phyloP scores from a whole-genome alignment of 2,888 invertebrate species.

The Bellardia pandia region DNA sequence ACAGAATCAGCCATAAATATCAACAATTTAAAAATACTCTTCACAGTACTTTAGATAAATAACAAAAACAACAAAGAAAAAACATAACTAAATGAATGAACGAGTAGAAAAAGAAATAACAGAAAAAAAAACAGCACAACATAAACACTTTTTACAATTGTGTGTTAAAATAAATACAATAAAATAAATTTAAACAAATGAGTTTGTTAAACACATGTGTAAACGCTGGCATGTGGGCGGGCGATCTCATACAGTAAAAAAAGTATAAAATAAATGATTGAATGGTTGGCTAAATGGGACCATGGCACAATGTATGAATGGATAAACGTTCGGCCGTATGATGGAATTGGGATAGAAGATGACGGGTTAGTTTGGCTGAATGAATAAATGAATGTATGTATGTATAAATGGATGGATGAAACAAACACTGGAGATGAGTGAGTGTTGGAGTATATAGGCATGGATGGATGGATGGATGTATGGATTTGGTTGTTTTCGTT shows the following conservation, averaged over 20 bases:
- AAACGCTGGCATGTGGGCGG: conserved; percentile 67
- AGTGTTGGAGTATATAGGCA: conserved; percentile 5
- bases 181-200: conserved; percentile 73
- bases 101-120: conserved; percentile 17
- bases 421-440: neutral
- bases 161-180: conserved; percentile 71
- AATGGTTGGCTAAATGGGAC: conserved; percentile 58
- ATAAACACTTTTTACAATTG: conserved; percentile 67
- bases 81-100: conserved; percentile 35
- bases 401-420: conserved; percentile 18
- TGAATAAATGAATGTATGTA: neutral
- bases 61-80: conserved; percentile 26
- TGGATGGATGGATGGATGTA: conserved; percentile 51
- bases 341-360: conserved; percentile 19
- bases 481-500: conserved; percentile 40
- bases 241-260: conserved; percentile 55
- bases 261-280: conserved; percentile 62
- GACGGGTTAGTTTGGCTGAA: conserved; percentile 24
- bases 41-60: conserved; percentile 51
- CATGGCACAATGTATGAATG: conserved; percentile 49
- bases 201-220: conserved; percentile 73
- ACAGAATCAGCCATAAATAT: conserved; percentile 53
- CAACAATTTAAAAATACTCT: conserved; percentile 49
- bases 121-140: conserved; percentile 36
- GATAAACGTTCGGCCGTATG: conserved; percentile 33